A percentile compares a stretch with the other conserved stretches of the same genome.
Conservation (phyloP, 2,113 vertebrate species). For the Poecilia latipinna region DNA sequence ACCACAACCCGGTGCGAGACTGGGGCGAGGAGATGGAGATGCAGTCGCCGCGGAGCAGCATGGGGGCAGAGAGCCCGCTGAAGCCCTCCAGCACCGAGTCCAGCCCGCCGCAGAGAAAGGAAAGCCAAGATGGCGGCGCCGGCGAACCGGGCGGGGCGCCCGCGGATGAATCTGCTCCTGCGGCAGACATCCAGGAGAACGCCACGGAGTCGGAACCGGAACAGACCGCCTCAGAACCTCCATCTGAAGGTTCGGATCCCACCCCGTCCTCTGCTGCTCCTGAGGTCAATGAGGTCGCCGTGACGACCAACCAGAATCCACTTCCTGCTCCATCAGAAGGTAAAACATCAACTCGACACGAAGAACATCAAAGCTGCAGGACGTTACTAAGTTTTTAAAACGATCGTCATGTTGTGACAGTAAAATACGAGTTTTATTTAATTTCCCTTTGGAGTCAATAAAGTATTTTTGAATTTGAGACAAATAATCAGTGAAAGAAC, state of each 20-base stretch:
- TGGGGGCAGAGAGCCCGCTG: slow-evolving; percentile 75
- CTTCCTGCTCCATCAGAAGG: slow-evolving; percentile 35
- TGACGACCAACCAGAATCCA: background rate
- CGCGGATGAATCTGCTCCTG: background rate
- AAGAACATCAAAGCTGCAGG: too few relatives aligned
- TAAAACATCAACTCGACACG: slow-evolving; percentile 13
- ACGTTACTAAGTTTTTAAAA: too few relatives aligned
- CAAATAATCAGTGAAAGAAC: too few relatives aligned
- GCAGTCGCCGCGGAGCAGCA: slow-evolving; percentile 79
- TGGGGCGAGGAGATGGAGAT: slow-evolving; percentile 95
- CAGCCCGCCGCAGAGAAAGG: slow-evolving; percentile 67
- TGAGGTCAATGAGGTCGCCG: slow-evolving; percentile 19
- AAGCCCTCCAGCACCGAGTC: slow-evolving; percentile 49
- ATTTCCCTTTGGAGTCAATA: too few relatives aligned
- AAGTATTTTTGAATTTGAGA: too few relatives aligned
- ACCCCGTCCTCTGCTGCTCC: background rate
- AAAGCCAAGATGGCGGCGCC: background rate
- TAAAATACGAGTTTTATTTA: too few relatives aligned
- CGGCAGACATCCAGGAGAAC: slow-evolving; percentile 17
- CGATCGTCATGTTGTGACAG: too few relatives aligned
- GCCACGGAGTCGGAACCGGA: slow-evolving; percentile 42
- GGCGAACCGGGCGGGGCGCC: slow-evolving; percentile 27
- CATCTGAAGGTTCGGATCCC: background rate
- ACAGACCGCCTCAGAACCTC: background rate
- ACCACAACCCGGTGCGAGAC: too few relatives aligned